Percentiles rank a stretch among this genome's conserved stretches.
Evolutionary conservation across 1,140 invertebrate species (phyloP).

Genomic region (Capitella teleta): DNA sequence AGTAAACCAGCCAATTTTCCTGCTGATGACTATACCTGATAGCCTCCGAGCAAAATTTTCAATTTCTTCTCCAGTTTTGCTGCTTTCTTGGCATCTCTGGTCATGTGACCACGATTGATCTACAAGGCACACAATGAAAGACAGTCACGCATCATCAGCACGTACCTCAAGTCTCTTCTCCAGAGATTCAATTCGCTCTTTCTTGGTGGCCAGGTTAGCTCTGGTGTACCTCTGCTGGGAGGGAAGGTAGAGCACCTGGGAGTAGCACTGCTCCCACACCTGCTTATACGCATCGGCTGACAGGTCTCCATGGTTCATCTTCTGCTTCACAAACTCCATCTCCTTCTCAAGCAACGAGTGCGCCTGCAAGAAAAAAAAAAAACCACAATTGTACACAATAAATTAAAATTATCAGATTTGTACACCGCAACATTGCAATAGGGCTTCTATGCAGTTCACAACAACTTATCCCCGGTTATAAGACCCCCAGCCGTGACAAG

Average conservation of each 20-base stretch:
- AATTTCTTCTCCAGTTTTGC: conserved; percentile 97
- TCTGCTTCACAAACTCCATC: conserved; percentile 78
- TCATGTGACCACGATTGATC: conserved; percentile 87
- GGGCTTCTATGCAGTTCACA: too few species aligned
- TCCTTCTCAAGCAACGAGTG: conserved; percentile 61
- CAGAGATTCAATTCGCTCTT: conserved; percentile 83
- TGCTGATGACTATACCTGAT: conserved; percentile 51
- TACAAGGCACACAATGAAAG: conserved; percentile 19
- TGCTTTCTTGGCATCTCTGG: conserved; percentile 85
- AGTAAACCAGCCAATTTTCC: neutral
- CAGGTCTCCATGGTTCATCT: conserved; percentile 90
- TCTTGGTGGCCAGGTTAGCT: conserved; percentile 87
- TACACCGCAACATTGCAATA: too few species aligned
- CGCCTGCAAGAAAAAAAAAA: conserved; percentile 39
- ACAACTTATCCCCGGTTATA: too few species aligned
- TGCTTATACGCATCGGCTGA: conserved; percentile 80
- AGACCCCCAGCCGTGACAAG: too few species aligned
- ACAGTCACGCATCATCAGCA: neutral
- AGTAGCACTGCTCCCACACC: conserved; percentile 94
- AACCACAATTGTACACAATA: neutral
- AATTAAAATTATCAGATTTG: neutral
- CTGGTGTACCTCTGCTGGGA: conserved; percentile 82
- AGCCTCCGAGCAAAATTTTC: conserved; percentile 82
- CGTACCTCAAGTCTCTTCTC: conserved; percentile 74
- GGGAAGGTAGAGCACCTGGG: conserved; percentile 73